phyloP scores from a whole-genome alignment of 2,888 invertebrate species.

The Osedax fenrisi region DNA sequence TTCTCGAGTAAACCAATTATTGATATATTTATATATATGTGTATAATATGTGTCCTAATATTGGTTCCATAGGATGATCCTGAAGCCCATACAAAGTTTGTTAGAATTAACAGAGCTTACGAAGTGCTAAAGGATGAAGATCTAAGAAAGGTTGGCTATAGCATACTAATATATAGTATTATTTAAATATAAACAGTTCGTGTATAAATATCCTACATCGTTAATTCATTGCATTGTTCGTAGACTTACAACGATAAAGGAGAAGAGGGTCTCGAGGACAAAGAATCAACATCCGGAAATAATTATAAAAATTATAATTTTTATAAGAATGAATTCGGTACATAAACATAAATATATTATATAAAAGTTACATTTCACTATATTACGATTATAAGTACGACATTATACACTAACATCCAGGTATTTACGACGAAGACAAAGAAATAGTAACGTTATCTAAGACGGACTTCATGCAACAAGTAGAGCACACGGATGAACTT shows the following conservation, averaged over 20 bases:
- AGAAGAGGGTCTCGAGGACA: not conserved
- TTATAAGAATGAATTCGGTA: not conserved
- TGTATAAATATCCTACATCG: not conserved
- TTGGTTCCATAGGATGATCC: constrained; percentile 58
- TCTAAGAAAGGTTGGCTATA: constrained; percentile 53
- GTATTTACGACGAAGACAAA: constrained; percentile 70
- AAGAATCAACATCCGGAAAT: not conserved
- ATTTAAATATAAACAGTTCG: not conserved
- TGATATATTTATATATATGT: not conserved
- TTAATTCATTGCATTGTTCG: not conserved
- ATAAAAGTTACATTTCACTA: not conserved
- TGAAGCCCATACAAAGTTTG: constrained; percentile 64
- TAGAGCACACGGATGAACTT: constrained; percentile 55
- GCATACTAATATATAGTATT: not conserved
- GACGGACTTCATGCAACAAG: constrained; percentile 57
- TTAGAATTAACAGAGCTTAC: constrained; percentile 70
- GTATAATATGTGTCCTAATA: not conserved
- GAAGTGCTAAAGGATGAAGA: constrained; percentile 74
- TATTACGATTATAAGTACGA: not conserved
- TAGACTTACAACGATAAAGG: not conserved
- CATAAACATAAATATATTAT: not conserved
- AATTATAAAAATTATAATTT: not conserved
- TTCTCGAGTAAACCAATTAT: not conserved
- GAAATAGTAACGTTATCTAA: constrained; percentile 66
- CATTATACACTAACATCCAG: constrained; percentile 38